Base-by-base conservation (phyloP, 2,113 vertebrate genomes). In the Burhinus oedicnemus region DNA sequence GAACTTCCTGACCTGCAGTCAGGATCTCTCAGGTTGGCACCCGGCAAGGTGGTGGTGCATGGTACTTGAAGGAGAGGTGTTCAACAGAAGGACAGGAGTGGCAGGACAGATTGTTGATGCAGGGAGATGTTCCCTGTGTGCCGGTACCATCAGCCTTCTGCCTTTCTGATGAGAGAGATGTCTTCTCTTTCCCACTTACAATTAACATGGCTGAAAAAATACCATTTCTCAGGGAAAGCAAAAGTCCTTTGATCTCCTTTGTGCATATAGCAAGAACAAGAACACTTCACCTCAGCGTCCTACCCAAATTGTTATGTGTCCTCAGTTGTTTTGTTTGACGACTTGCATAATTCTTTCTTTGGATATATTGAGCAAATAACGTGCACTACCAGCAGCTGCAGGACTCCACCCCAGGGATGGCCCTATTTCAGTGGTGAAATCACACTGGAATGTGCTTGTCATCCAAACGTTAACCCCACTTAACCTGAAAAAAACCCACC, bases 361-460 rank as follows among this genome's bases (percentile, higher is more conserved):
- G 91, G 78, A 27, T 87, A 54, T 76, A 76, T 57, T 76, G 89
- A 93, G 77, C 84, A 89, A 96, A 76, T 81, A 26, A 71, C 85
- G 66, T 90, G 93, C 0, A 5, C 89, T 90, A 95, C 81, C 87
- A 96, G 84, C 95, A 96, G 91, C 93, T 97, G 94, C 78, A 85
- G 66, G 87, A 38, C 91, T 95, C 95, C 95, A 94, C 94, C 90
- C 91, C 70, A 87, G 89, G 57, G 83, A 89, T 93, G 89, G 89
- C 89, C 95, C 52, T 18, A 32, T 96, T 96, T 96, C 97, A 89
- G 70, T 92, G 82, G 87, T 95, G 95, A 96, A 96, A 91, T 96
- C 95, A 91, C 36, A 18, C 38, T 70, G 89, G 94, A 96, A 96
- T 91, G 91, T 72, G 61, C 42, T 94, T 87, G 81, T 94, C 9